A percentile compares a stretch with the other conserved stretches of the same genome.
Evolutionary conservation across 2,113 vertebrate species (phyloP).

Genomic region (Mormyrus lacerda): DNA sequence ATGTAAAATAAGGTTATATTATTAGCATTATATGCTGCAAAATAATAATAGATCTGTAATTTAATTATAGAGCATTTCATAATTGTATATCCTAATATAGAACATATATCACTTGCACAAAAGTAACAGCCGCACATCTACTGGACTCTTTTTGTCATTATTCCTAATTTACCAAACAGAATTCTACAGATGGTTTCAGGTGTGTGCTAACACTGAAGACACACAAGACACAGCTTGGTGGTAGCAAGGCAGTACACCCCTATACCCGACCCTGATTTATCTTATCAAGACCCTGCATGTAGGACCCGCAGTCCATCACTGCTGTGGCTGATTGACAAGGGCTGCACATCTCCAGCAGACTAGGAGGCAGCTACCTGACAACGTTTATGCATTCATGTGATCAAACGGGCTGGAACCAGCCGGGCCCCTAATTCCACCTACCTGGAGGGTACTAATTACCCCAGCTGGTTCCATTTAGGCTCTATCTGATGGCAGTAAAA

Average conservation of each 20-base stretch:
- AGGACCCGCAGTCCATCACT: neutral
- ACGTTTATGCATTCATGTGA: neutral
- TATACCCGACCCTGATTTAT: neutral
- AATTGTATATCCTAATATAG: neutral
- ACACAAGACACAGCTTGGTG: neutral
- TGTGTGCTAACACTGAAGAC: neutral
- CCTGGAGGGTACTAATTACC: neutral
- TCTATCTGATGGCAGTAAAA: neutral
- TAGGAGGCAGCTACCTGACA: neutral
- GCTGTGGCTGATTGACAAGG: neutral
- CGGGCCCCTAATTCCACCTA: neutral
- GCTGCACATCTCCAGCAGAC: neutral
- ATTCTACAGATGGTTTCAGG: neutral
- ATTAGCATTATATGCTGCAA: neutral
- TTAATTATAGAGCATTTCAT: neutral
- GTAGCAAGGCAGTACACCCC: neutral
- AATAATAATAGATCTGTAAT: neutral
- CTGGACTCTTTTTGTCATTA: neutral
- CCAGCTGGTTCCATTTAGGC: neutral
- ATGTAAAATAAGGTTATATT: neutral
- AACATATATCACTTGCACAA: neutral
- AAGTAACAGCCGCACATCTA: neutral
- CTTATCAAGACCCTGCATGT: neutral
- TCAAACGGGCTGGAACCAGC: neutral
- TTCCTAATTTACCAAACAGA: neutral